These are phyloP conservation scores for Neosilurus mollespiculum DNA, from an alignment of 2,797 vertebrate genomes.

Conservation along the genomic window DNA sequence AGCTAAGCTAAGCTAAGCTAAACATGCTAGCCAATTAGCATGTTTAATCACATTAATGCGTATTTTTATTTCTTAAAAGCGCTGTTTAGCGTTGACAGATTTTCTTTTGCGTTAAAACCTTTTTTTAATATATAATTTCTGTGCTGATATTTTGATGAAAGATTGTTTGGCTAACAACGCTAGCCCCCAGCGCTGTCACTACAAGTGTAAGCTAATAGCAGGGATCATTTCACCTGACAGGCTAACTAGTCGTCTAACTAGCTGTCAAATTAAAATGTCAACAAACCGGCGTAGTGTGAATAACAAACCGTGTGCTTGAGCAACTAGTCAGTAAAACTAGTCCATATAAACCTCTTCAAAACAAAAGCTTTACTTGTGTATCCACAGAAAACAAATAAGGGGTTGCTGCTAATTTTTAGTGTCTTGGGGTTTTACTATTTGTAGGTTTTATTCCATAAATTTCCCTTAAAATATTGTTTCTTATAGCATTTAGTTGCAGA, in stretches of 20 bases:
- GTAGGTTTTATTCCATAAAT: no score
- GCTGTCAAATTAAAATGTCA: background rate
- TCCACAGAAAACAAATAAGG: no score
- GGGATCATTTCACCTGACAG: constrained; percentile 37
- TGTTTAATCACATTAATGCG: background rate
- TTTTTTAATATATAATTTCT: background rate
- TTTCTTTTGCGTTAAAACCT: background rate
- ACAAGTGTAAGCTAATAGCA: constrained; percentile 33
- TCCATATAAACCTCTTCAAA: background rate
- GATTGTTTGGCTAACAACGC: background rate
- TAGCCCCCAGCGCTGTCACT: constrained; percentile 8
- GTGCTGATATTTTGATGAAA: background rate
- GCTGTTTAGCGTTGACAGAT: background rate
- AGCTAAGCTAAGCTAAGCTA: background rate
- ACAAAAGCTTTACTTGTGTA: background rate
- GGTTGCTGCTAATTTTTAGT: no score
- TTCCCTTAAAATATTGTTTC: no score
- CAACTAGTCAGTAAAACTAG: no score
- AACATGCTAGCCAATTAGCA: background rate
- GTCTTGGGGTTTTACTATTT: no score
- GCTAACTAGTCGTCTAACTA: constrained; percentile 3
- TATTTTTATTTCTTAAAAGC: background rate
- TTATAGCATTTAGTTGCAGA: no score
- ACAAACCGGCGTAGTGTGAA: no score
- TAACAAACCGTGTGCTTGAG: background rate